Evolutionary conservation across 2,888 invertebrate species (phyloP), one percentile per base, ranked within the genome.

Genomic region (Caenorhabditis becei): DNA sequence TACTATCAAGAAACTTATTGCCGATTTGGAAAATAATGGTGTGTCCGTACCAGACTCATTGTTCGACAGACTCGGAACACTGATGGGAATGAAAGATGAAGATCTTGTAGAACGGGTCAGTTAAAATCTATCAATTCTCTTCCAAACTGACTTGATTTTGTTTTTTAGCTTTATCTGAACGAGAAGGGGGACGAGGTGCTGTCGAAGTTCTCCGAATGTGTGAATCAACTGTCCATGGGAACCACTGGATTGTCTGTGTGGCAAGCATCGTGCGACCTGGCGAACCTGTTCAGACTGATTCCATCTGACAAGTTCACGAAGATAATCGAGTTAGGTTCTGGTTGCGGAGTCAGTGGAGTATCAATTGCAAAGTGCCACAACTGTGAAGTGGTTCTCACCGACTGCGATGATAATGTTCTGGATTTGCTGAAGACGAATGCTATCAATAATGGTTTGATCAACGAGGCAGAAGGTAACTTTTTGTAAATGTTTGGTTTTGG

Each of bases 231-330:
- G 8, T 84, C 84, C 10, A 72, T 84, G 56, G 89, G 89, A n/a
- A 89, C 89, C 1, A 89, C 89, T 1, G 89, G 89, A 10, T 63
- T 89, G 10, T 84, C 87, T 3, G 77, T 87, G 16, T 89, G 89
- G 89, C 87, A 85, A 74, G 83, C 85, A 10, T 80, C 85, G 4
- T 81, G 81, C 59, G 83, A 86, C 35, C 56, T 86, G 23, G 77
- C 85, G 1, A 75, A 81, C 41, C 61, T 86, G 1, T 63, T 81
- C 23, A 53, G 67, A n/a, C 37, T 77, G 10, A 44, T 84, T 14
- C 65, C 77, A 14, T 44, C 84, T 1, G 32, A 61, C 8, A 66
- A 51, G 7, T 61, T 37, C 23, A 66, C 74, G 11, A 20, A 49
- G n/a, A 58, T 89, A 0, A 18, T 89, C 0, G 89, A 89, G 70